Conservation (phyloP, 2,888 invertebrate genomes). For the Amphipoea oculea region DNA sequence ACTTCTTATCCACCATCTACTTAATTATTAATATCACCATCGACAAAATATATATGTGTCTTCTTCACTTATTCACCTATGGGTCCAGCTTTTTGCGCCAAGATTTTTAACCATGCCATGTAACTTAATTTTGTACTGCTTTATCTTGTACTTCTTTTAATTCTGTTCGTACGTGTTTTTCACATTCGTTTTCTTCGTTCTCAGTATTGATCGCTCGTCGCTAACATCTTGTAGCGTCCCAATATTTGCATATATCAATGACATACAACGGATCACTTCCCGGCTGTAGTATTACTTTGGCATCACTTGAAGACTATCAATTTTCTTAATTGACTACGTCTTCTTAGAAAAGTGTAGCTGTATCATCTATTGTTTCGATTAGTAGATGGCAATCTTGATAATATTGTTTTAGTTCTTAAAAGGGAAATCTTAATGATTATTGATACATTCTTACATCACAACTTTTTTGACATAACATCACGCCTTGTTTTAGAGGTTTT, state of each 20-base stretch:
- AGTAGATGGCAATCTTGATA: not conserved
- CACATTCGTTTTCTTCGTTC: not conserved
- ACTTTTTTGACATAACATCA: not conserved
- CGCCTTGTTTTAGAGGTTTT: not conserved
- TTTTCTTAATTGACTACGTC: conserved; percentile 69
- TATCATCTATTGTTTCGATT: conserved; percentile 26
- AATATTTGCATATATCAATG: conserved; percentile 76
- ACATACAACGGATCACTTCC: conserved; percentile 77
- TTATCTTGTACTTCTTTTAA: not conserved
- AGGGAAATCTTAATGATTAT: not conserved
- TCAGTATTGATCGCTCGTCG: conserved; percentile 24
- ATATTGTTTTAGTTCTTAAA: not conserved
- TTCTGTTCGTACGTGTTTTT: not conserved
- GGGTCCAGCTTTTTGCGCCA: not conserved
- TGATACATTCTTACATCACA: not conserved
- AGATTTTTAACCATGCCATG: not conserved
- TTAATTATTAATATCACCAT: not conserved
- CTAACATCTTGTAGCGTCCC: conserved; percentile 58
- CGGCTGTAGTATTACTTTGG: conserved; percentile 74
- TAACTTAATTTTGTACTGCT: not conserved
- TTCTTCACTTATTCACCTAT: not conserved
- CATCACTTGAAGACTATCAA: conserved; percentile 70
- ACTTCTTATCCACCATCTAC: not conserved
- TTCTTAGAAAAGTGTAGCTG: conserved; percentile 31
- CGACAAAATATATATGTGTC: too few relatives aligned